Percentiles rank a stretch among this genome's conserved stretches.
Evolutionary conservation across 2,888 invertebrate genomes (phyloP).

Genomic region (Melangyna quadrimaculata): DNA sequence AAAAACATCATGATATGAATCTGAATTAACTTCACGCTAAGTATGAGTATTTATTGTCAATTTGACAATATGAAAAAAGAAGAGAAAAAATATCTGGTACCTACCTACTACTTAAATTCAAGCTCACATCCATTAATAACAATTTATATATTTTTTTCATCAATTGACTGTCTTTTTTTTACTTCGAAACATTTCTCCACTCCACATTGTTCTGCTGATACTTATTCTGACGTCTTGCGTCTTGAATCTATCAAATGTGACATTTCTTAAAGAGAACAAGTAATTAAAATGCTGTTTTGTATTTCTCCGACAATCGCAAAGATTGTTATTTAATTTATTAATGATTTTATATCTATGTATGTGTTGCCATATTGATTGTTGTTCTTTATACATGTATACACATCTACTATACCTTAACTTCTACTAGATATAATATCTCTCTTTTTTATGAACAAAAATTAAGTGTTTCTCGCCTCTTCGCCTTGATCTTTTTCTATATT

Average conservation of each 20-base stretch:
- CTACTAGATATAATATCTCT: slow-evolving; percentile 5
- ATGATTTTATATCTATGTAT: slow-evolving; percentile 43
- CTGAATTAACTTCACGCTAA: slow-evolving; percentile 15
- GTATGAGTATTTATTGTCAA: not conserved
- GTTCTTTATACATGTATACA: not conserved
- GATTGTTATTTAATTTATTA: slow-evolving; percentile 64
- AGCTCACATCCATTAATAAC: slow-evolving; percentile 8
- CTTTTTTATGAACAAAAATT: slow-evolving; percentile 5
- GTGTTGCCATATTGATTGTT: slow-evolving; percentile 20
- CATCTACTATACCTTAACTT: not conserved
- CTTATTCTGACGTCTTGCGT: not conserved
- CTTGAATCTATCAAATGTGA: slow-evolving; percentile 51
- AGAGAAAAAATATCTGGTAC: not conserved
- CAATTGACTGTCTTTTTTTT: not conserved
- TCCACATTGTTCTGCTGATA: not conserved
- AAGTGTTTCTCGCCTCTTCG: not conserved
- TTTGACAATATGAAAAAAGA: slow-evolving; percentile 1
- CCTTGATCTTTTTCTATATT: slow-evolving; percentile 22
- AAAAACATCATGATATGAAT: slow-evolving; percentile 24
- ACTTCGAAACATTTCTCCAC: not conserved
- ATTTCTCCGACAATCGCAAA: slow-evolving; percentile 51
- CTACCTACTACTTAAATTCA: not conserved
- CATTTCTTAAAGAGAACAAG: slow-evolving; percentile 54
- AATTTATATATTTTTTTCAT: slow-evolving; percentile 21
- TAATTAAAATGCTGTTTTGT: slow-evolving; percentile 63